Percentiles rank a stretch among this genome's conserved stretches.
These are phyloP conservation scores for Deroplatys truncata DNA, from an alignment of 2,888 invertebrate genomes.

Conservation along the genomic window DNA sequence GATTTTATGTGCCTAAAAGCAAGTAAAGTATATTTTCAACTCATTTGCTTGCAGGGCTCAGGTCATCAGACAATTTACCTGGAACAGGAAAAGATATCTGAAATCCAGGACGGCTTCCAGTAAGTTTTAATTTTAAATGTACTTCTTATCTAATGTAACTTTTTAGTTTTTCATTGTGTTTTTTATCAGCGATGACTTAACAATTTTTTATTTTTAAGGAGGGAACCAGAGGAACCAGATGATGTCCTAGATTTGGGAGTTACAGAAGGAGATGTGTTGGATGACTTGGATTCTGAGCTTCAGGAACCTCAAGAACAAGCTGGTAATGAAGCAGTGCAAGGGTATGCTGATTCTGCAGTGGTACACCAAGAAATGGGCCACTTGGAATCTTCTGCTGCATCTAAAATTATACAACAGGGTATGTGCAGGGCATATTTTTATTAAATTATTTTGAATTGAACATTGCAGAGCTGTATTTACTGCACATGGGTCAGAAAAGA, in stretches of 20 bases:
- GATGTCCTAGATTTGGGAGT: conserved; percentile 47
- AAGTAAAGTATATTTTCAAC: too few species aligned
- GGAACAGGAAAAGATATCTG: neutral
- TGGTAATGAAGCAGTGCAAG: neutral
- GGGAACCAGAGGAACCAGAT: conserved; percentile 35
- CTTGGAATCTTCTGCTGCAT: neutral
- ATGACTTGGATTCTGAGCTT: conserved; percentile 39
- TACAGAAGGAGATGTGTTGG: conserved; percentile 40
- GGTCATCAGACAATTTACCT: neutral
- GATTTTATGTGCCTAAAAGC: too few species aligned
- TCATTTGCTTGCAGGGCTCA: neutral
- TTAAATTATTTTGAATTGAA: neutral
- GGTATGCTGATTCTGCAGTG: neutral
- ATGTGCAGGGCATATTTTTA: neutral
- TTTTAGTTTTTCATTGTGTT: too few species aligned
- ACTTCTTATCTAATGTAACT: too few species aligned
- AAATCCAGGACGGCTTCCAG: conserved; percentile 4
- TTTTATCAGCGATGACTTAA: neutral
- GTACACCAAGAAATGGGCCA: neutral
- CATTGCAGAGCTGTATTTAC: too few species aligned
- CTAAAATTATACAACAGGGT: neutral
- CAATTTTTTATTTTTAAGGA: neutral
- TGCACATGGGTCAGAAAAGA: too few species aligned
- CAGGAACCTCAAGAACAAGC: conserved; percentile 7
- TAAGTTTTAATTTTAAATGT: neutral